These are phyloP conservation scores for Cherax quadricarinatus DNA, from an alignment of 1,140 invertebrate species.

Conservation along the genomic window DNA sequence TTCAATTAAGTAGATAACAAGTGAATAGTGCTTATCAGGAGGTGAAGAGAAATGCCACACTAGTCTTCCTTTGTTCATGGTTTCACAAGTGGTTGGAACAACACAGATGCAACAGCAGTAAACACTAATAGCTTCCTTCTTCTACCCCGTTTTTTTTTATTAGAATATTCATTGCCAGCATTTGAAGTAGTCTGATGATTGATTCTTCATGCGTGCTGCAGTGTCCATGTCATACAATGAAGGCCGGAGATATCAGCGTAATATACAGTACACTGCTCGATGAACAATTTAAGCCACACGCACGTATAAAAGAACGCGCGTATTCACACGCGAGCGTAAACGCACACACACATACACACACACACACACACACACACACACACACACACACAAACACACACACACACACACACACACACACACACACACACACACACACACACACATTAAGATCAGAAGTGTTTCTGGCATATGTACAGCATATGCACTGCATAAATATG, in stretches of 20 bases:
- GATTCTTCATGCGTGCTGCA: not conserved
- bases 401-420: conserved; percentile 24
- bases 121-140: no score
- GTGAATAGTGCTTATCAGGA: no score
- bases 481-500: no score
- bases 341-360: conserved; percentile 8
- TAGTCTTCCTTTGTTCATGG: no score
- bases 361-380: not conserved
- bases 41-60: no score
- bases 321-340: not conserved
- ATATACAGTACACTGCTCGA: not conserved
- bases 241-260: not conserved
- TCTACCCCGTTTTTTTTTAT: not conserved
- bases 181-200: not conserved
- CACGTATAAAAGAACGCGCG: not conserved
- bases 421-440: conserved; percentile 28
- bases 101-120: no score
- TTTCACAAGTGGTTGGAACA: no score
- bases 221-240: not conserved
- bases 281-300: not conserved
- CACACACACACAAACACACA: conserved; percentile 20
- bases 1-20: no score
- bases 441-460: not conserved
- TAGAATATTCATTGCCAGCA: not conserved
- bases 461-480: not conserved